Evolutionary conservation across 1,140 invertebrate species (phyloP).

Genomic region (Wasmannia auropunctata): DNA sequence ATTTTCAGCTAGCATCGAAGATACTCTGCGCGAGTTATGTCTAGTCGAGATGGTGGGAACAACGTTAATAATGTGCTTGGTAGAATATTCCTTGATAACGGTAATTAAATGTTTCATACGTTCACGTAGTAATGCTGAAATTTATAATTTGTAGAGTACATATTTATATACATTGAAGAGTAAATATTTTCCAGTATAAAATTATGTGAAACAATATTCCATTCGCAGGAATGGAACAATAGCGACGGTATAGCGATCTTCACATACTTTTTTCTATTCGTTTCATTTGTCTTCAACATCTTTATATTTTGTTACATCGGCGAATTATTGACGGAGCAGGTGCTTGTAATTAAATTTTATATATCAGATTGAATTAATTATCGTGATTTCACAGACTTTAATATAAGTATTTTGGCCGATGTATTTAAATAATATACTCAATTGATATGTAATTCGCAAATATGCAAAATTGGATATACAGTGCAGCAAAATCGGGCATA

Average conservation of each 20-base stretch:
- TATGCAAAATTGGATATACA: slow-evolving; percentile 13
- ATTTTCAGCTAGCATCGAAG: slow-evolving; percentile 48
- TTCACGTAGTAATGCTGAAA: too few relatives aligned
- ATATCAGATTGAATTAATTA: neutral
- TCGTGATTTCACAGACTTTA: neutral
- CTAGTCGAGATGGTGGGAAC: slow-evolving; percentile 56
- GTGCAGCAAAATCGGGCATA: slow-evolving; percentile 61
- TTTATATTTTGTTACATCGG: slow-evolving; percentile 74
- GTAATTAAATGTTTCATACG: slow-evolving; percentile 49
- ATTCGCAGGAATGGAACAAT: slow-evolving; percentile 69
- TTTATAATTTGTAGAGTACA: too few relatives aligned
- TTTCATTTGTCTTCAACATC: slow-evolving; percentile 72
- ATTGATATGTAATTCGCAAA: neutral
- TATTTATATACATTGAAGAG: neutral
- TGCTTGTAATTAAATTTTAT: slow-evolving; percentile 43
- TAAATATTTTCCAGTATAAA: neutral
- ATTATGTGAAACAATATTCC: neutral
- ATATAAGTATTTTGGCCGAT: neutral
- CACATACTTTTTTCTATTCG: slow-evolving; percentile 67
- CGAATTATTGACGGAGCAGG: slow-evolving; percentile 68
- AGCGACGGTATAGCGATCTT: slow-evolving; percentile 58
- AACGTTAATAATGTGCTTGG: slow-evolving; percentile 61
- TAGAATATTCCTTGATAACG: slow-evolving; percentile 50
- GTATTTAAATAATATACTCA: neutral
- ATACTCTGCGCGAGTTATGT: slow-evolving; percentile 61